Evolutionary conservation across 2,888 invertebrate genomes (phyloP).

Genomic region (Sphecodes monilicornis): DNA sequence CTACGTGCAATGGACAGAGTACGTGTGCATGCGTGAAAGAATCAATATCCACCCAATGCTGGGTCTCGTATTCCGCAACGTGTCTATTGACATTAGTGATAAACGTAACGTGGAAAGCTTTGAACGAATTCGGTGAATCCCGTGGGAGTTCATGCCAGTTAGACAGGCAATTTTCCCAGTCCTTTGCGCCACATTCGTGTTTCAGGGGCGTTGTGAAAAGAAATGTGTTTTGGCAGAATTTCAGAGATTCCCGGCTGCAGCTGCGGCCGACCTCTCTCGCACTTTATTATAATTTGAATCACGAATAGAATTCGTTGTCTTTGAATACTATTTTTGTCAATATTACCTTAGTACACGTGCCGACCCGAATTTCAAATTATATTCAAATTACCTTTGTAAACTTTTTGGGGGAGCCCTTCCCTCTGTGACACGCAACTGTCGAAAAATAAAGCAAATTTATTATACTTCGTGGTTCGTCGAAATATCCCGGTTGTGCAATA

Average conservation of each 20-base stretch:
- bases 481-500: neutral
- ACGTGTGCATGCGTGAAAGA: slow-evolving; percentile 32
- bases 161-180: slow-evolving; percentile 62
- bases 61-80: slow-evolving; percentile 56
- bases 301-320: slow-evolving; percentile 22
- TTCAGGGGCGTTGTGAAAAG: slow-evolving; percentile 53
- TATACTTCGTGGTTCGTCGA: neutral
- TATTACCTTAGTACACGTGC: neutral
- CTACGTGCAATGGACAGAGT: neutral
- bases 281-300: slow-evolving; percentile 59
- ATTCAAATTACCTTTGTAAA: neutral
- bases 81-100: slow-evolving; percentile 62
- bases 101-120: slow-evolving; percentile 60
- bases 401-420: neutral
- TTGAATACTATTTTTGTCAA: slow-evolving; percentile 16
- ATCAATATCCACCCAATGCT: slow-evolving; percentile 52
- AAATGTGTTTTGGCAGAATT: slow-evolving; percentile 66
- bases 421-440: neutral
- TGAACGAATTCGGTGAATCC: slow-evolving; percentile 60
- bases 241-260: slow-evolving; percentile 56
- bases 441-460: neutral
- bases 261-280: slow-evolving; percentile 43
- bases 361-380: neutral
- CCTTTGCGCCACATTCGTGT: slow-evolving; percentile 55
- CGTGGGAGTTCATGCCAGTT: slow-evolving; percentile 64